Percentiles rank a stretch among this genome's conserved stretches.
phyloP scores from a whole-genome alignment of 2,797 vertebrate species.

The Mycteria americana region DNA sequence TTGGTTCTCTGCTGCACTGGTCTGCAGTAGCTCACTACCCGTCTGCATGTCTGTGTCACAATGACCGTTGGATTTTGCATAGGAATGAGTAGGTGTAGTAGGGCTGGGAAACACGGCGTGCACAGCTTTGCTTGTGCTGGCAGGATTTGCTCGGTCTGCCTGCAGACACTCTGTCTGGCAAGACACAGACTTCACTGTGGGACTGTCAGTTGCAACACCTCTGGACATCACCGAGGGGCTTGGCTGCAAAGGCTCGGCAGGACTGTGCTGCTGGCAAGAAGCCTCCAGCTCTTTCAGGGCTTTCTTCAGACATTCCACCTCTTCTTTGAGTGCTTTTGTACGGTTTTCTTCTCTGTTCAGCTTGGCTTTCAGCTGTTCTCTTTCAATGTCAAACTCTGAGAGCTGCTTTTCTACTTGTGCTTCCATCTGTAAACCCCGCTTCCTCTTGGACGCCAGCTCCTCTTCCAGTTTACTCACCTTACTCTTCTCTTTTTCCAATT shows the following conservation, averaged over 20 bases:
- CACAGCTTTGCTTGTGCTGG: neutral
- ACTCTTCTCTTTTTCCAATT: slow-evolving; percentile 85
- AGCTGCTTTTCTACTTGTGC: slow-evolving; percentile 86
- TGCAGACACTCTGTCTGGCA: slow-evolving; percentile 81
- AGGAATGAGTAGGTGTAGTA: slow-evolving; percentile 26
- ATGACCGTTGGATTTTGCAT: slow-evolving; percentile 78
- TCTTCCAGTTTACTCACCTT: slow-evolving; percentile 79
- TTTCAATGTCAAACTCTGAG: slow-evolving; percentile 88
- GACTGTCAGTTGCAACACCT: slow-evolving; percentile 59
- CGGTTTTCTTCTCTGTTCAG: slow-evolving; percentile 88
- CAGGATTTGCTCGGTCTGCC: slow-evolving; percentile 32
- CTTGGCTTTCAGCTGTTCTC: slow-evolving; percentile 84
- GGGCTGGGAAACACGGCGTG: slow-evolving; percentile 2
- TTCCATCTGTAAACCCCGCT: slow-evolving; percentile 81
- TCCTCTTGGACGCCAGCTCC: slow-evolving; percentile 82
- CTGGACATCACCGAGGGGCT: slow-evolving; percentile 15
- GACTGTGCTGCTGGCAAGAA: slow-evolving; percentile 1
- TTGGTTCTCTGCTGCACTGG: slow-evolving; percentile 33
- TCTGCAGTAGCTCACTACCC: slow-evolving; percentile 2
- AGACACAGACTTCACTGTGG: slow-evolving; percentile 64
- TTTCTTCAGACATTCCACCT: slow-evolving; percentile 82
- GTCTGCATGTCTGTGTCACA: slow-evolving; percentile 70
- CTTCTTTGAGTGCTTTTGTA: slow-evolving; percentile 84
- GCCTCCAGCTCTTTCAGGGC: slow-evolving; percentile 72
- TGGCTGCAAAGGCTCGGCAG: neutral